phyloP scores from a whole-genome alignment of 2,113 vertebrate genomes.

The Urocolius indicus region DNA sequence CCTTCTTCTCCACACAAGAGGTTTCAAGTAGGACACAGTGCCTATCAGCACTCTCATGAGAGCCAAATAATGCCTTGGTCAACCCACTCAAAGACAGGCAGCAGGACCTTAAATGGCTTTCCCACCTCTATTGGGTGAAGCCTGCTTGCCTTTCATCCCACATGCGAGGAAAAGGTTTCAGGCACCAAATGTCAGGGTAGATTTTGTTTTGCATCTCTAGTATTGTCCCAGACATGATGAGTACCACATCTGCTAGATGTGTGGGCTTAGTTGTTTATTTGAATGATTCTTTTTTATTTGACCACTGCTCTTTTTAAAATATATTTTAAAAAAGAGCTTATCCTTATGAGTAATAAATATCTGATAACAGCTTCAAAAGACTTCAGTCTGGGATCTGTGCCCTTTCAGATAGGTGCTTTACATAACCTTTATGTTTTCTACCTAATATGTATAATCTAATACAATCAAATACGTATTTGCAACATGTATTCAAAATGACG shows the following conservation, averaged over 20 bases:
- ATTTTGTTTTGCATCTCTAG: neutral
- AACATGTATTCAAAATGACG: neutral
- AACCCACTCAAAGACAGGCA: neutral
- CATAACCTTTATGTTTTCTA: neutral
- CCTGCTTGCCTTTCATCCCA: neutral
- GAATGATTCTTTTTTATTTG: neutral
- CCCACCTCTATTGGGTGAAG: neutral
- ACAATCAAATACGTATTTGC: neutral
- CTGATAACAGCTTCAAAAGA: neutral
- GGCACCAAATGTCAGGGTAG: neutral
- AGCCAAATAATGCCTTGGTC: neutral
- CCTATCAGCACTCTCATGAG: neutral
- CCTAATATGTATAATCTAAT: neutral
- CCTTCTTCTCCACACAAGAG: neutral
- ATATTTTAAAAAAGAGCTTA: neutral
- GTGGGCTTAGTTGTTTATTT: slow-evolving; percentile 15
- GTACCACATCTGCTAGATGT: neutral
- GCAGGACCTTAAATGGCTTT: neutral
- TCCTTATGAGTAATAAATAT: neutral
- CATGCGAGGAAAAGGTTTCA: neutral
- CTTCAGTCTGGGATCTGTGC: neutral
- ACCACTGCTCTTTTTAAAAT: neutral
- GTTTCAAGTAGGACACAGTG: neutral
- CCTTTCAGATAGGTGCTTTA: neutral
- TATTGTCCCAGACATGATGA: neutral